Evolutionary conservation across 1,140 invertebrate genomes (phyloP).

Genomic region (Drosophila seguyi): DNA sequence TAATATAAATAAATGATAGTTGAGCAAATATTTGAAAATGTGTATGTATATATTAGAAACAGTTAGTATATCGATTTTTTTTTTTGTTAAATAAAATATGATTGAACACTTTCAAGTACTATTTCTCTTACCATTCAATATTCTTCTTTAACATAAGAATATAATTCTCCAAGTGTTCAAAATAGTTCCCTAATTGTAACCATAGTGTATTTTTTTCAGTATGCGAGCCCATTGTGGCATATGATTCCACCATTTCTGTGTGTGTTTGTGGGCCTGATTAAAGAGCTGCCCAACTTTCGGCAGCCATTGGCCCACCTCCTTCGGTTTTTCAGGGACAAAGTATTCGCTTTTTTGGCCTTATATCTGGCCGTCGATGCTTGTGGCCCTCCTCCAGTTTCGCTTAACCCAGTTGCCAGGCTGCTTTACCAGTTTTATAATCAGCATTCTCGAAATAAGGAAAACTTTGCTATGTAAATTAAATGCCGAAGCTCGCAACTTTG

Average conservation of each 20-base stretch:
- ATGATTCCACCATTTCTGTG: slow-evolving; percentile 1
- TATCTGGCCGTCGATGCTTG: slow-evolving; percentile 59
- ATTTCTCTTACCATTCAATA: background rate
- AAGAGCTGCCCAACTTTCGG: slow-evolving; percentile 48
- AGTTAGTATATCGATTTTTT: too few species aligned
- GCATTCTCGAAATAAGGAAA: slow-evolving; percentile 68
- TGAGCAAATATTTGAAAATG: background rate
- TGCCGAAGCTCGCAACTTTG: slow-evolving; percentile 73
- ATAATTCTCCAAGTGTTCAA: background rate
- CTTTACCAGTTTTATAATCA: slow-evolving; percentile 71
- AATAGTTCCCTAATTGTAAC: slow-evolving; percentile 1
- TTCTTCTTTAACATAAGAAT: background rate
- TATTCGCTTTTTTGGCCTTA: slow-evolving; percentile 37
- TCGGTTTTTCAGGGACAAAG: slow-evolving; percentile 18
- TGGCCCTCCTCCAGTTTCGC: slow-evolving; percentile 29
- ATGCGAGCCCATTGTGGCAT: background rate
- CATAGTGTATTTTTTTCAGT: background rate
- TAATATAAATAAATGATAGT: background rate
- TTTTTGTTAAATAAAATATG: background rate
- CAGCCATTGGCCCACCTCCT: slow-evolving; percentile 2
- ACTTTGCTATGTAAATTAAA: slow-evolving; percentile 83
- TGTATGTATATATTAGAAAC: too few species aligned
- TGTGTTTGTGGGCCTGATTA: slow-evolving; percentile 41
- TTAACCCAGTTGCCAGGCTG: slow-evolving; percentile 68
- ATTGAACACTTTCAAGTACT: background rate